Conservation (phyloP, 2,797 vertebrate species). For the Ctenosaura bakeri region DNA sequence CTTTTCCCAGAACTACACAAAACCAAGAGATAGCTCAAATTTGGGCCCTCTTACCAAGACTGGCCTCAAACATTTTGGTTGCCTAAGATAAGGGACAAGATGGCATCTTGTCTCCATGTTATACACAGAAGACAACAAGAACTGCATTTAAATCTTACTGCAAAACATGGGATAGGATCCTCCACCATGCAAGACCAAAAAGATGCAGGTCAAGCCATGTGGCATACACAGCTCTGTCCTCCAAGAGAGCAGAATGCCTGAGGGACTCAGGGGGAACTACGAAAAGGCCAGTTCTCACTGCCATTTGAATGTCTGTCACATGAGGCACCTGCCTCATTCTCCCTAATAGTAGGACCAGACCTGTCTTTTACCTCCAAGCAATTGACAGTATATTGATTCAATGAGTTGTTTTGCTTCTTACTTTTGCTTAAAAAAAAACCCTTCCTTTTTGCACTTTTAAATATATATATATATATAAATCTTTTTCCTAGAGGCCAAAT, state of each 20-base stretch:
- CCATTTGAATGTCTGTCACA: not conserved
- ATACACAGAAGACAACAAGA: not conserved
- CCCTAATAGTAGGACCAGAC: not conserved
- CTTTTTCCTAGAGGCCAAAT: constrained; percentile 91
- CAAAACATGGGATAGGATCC: not conserved
- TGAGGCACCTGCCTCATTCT: not conserved
- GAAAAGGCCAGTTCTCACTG: not conserved
- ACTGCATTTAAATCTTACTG: not conserved
- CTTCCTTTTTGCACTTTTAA: constrained; percentile 36
- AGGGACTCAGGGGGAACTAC: not conserved
- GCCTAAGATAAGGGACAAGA: not conserved
- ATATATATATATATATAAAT: not conserved
- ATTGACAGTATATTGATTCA: not conserved
- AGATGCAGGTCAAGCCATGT: not conserved
- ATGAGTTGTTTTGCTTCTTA: constrained; percentile 15
- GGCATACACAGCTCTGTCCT: not conserved
- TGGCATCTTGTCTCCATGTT: not conserved
- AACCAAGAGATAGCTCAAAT: no score
- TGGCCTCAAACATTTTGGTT: not conserved
- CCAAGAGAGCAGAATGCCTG: not conserved
- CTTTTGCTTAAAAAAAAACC: not conserved
- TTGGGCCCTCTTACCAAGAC: not conserved
- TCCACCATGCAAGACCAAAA: not conserved
- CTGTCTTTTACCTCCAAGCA: constrained; percentile 18
- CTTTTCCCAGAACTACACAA: no score